Conservation (phyloP, 2,113 vertebrate genomes). For the Corynorhinus townsendii region DNA sequence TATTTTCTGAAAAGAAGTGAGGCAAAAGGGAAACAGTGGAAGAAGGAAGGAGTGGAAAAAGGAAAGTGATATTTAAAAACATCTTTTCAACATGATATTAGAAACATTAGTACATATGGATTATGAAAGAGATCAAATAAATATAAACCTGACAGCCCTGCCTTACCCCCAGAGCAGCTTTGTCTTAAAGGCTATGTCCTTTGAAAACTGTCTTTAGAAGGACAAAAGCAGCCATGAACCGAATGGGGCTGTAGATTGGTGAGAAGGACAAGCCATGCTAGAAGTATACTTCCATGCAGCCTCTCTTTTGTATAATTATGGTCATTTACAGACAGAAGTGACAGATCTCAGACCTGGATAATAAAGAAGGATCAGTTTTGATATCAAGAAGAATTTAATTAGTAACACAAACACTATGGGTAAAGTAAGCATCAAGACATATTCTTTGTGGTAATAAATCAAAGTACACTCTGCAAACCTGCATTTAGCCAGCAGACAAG, state of each 20-base stretch:
- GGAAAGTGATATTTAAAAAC: background rate
- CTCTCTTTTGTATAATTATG: background rate
- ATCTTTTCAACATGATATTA: background rate
- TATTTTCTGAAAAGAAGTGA: background rate
- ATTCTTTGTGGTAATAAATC: background rate
- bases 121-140: constrained; percentile 39
- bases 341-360: background rate
- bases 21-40: background rate
- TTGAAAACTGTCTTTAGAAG: background rate
- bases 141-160: background rate
- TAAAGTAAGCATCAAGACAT: constrained; percentile 14
- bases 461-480: background rate
- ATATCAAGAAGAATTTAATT: background rate
- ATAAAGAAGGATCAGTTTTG: constrained; percentile 18
- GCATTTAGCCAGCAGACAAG: background rate
- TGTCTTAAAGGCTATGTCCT: background rate
- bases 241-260: background rate
- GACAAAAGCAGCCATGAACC: background rate
- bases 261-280: background rate
- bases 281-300: background rate
- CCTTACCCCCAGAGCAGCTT: background rate
- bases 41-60: background rate
- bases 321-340: background rate
- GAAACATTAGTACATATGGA: background rate
- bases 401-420: constrained; percentile 5